Conservation (phyloP, 2,797 vertebrate species). For the Acipenser ruthenus region DNA sequence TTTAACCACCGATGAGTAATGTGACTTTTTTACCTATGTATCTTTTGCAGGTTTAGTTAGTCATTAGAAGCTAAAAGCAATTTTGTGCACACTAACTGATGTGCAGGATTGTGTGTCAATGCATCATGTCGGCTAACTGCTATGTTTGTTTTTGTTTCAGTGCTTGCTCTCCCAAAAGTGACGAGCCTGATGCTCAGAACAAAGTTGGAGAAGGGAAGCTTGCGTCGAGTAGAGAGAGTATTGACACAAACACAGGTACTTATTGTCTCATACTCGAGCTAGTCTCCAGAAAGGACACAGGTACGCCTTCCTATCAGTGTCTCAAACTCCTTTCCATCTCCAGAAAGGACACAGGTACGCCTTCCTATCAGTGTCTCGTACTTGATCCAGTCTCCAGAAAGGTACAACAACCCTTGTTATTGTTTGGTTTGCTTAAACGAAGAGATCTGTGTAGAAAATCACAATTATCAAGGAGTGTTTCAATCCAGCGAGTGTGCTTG, state of each 20-base stretch:
- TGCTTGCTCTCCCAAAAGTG: constrained; percentile 83
- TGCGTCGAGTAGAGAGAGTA: constrained; percentile 80
- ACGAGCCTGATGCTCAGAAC: constrained; percentile 77
- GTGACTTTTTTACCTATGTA: no score
- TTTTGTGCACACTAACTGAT: no score
- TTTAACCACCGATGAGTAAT: no score
- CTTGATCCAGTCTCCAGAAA: neutral
- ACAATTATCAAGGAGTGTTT: neutral
- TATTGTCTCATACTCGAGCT: neutral
- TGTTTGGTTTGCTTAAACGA: neutral
- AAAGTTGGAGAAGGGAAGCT: constrained; percentile 75
- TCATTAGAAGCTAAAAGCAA: no score
- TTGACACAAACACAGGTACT: constrained; percentile 92
- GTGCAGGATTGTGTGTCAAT: no score
- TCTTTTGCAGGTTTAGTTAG: no score
- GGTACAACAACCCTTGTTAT: neutral
- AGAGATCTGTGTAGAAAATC: neutral
- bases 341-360: constrained; percentile 11
- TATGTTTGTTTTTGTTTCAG: constrained; percentile 45
- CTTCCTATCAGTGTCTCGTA: neutral
- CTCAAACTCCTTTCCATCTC: neutral
- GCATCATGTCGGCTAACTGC: neutral
- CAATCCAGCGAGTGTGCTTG: neutral
- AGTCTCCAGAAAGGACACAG: constrained; percentile 9
- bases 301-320: constrained; percentile 1